Evolutionary conservation across 2,888 invertebrate genomes (phyloP).

Genomic region (Pachymerium ferrugineum): DNA sequence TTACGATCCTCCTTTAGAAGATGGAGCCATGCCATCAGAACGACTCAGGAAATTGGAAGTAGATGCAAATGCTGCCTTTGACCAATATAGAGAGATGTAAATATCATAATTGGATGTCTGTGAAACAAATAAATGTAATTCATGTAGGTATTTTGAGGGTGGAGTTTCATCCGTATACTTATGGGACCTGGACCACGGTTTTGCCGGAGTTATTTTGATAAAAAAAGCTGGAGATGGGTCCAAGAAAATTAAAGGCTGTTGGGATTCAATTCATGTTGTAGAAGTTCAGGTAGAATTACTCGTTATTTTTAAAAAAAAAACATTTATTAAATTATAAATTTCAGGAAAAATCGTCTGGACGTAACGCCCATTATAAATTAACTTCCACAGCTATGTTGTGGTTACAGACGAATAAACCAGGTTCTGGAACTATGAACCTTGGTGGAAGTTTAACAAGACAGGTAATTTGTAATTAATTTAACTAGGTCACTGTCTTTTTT

Average conservation of each 20-base stretch:
- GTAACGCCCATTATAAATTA: constrained; percentile 94
- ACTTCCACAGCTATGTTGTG: constrained; percentile 99
- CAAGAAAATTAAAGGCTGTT: constrained; percentile 97
- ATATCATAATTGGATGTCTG: not conserved
- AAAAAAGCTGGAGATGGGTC: constrained; percentile 98
- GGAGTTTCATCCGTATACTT: constrained; percentile 98
- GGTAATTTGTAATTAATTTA: constrained; percentile 51
- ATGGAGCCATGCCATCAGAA: constrained; percentile 98
- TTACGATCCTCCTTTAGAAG: constrained; percentile 95
- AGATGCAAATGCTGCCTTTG: constrained; percentile 97
- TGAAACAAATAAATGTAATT: not conserved
- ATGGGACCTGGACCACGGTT: constrained; percentile 98
- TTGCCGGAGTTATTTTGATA: constrained; percentile 96
- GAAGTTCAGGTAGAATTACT: constrained; percentile 65
- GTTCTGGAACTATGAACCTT: constrained; percentile 97
- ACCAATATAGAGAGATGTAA: constrained; percentile 88
- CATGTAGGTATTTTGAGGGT: constrained; percentile 87
- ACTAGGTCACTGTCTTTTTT: constrained; percentile 24
- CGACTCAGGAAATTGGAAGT: constrained; percentile 89
- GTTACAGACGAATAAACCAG: constrained; percentile 92
- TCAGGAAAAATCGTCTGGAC: constrained; percentile 84
- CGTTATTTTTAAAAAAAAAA: not conserved
- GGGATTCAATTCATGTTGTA: constrained; percentile 99
- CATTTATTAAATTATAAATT: not conserved
- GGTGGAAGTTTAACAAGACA: constrained; percentile 97